Evolutionary conservation across 1,140 invertebrate species (phyloP).

Genomic region (Chlorops oryzae): DNA sequence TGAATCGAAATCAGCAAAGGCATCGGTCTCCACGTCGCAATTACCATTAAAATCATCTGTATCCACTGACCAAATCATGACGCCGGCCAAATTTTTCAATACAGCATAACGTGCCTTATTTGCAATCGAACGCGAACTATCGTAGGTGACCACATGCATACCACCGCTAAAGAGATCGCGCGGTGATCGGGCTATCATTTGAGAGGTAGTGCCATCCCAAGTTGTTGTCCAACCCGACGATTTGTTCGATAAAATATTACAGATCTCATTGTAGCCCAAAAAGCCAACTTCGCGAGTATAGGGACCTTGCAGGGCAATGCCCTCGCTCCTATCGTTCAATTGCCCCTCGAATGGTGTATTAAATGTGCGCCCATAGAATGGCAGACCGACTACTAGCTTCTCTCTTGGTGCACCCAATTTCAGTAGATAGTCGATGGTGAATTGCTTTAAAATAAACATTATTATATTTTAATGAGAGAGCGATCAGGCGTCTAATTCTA

Average conservation of each 20-base stretch:
- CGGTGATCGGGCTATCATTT: slow-evolving; percentile 52
- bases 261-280: slow-evolving; percentile 76
- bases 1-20: slow-evolving; percentile 47
- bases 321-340: slow-evolving; percentile 50
- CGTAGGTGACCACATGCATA: slow-evolving; percentile 54
- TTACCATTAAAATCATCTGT: slow-evolving; percentile 69
- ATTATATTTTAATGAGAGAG: slow-evolving; percentile 5
- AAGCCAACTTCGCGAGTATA: slow-evolving; percentile 77
- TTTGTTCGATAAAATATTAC: slow-evolving; percentile 49
- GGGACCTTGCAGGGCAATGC: slow-evolving; percentile 63
- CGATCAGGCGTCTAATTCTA: no score
- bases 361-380: slow-evolving; percentile 79
- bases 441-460: slow-evolving; percentile 51
- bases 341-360: slow-evolving; percentile 48
- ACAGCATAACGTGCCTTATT: slow-evolving; percentile 59
- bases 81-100: slow-evolving; percentile 62
- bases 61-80: slow-evolving; percentile 79
- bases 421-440: slow-evolving; percentile 69
- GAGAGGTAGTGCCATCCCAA: slow-evolving; percentile 56
- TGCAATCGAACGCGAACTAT: slow-evolving; percentile 55
- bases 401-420: slow-evolving; percentile 61
- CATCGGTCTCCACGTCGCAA: slow-evolving; percentile 51
- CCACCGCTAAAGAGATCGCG: slow-evolving; percentile 44
- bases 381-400: slow-evolving; percentile 76
- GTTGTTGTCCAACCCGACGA: slow-evolving; percentile 50